These are phyloP conservation scores for Drosophila anomelani DNA, from an alignment of 2,888 invertebrate genomes.

Conservation along the genomic window DNA sequence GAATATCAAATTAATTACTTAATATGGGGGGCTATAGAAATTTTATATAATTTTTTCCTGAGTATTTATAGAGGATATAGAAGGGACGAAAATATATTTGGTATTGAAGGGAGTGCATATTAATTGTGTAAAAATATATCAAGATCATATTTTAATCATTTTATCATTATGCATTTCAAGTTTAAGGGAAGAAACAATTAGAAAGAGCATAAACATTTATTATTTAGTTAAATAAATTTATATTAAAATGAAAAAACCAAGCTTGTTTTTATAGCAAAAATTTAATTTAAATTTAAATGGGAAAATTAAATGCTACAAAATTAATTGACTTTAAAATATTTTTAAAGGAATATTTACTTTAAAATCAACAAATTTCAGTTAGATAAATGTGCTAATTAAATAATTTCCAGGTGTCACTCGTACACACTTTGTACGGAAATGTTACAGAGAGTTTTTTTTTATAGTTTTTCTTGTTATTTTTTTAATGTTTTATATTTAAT, in stretches of 20 bases:
- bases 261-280: neutral
- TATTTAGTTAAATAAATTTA: neutral
- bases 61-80: neutral
- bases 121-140: neutral
- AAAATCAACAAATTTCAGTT: neutral
- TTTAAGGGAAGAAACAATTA: no score
- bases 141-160: neutral
- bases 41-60: neutral
- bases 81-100: neutral
- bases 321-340: neutral
- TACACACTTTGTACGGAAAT: conserved; percentile 15
- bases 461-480: neutral
- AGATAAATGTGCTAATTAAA: conserved; percentile 5
- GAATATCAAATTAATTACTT: neutral
- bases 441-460: neutral
- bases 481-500: neutral
- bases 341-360: neutral
- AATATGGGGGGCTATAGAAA: neutral
- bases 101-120: neutral
- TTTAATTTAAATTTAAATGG: neutral
- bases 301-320: neutral
- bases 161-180: no score
- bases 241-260: neutral
- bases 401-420: conserved; percentile 10
- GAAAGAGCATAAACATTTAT: neutral